Evolutionary conservation across 2,113 vertebrate species (phyloP).

Genomic region (Halcyon senegalensis): DNA sequence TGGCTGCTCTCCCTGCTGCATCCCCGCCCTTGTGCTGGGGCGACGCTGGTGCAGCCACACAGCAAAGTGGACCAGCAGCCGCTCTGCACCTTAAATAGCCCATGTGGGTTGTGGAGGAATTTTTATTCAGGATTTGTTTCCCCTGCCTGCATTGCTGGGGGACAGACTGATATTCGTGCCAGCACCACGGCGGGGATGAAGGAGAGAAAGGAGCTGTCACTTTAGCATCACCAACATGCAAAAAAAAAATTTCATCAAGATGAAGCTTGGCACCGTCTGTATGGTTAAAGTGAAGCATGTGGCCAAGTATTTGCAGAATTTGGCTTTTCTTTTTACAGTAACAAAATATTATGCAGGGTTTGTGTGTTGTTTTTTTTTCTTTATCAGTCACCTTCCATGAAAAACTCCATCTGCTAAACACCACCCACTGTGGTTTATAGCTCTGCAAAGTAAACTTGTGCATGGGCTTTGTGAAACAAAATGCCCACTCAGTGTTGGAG

Average conservation of each 20-base stretch:
- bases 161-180: background rate
- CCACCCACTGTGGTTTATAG: slow-evolving; percentile 29
- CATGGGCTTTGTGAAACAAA: background rate
- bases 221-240: background rate
- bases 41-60: accelerated
- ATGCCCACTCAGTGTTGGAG: background rate
- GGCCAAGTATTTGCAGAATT: slow-evolving; percentile 15
- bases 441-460: background rate
- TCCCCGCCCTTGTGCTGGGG: background rate
- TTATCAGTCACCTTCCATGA: slow-evolving; percentile 7
- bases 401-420: slow-evolving; percentile 46
- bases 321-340: slow-evolving; percentile 25
- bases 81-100: background rate
- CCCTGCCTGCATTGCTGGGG: background rate
- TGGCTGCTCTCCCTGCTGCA: background rate
- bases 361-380: background rate
- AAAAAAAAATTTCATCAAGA: background rate
- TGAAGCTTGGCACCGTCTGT: background rate
- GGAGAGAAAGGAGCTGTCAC: background rate
- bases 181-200: background rate
- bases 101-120: accelerated
- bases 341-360: slow-evolving; percentile 30
- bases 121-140: background rate
- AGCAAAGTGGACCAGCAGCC: background rate
- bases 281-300: background rate